Base-by-base conservation (phyloP, 2,888 invertebrate species). In the Polymixis flavicincta region DNA sequence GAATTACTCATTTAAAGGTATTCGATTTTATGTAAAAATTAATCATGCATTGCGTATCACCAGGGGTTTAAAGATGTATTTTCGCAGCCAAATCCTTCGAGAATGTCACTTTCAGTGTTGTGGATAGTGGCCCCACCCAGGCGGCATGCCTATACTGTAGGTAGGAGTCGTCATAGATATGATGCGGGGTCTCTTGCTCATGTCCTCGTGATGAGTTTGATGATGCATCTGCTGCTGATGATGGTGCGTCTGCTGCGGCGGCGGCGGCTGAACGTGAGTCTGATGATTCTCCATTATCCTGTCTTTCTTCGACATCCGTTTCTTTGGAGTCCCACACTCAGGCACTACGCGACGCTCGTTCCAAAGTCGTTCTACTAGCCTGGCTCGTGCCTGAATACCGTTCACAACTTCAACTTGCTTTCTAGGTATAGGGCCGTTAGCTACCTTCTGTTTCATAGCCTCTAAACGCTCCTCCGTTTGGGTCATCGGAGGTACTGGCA, bases 391-490 rank as follows among this genome's bases (percentile, higher is more conserved):
- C 63, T 92, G 89, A 0, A 92, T 85, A 0, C 95, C 95, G 2
- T 86, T 87, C 0, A 88, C 88, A 48, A 94, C 93, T 48, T 93
- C 93, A 0, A 90, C 89, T 72, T 92, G 92, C 71, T 95, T 95
- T 25, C 94, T 90, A 0, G 95, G 93, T 45, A 94, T 83, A 0
- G 96, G 92, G 0, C 94, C 92, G n/a, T 95, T 95, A 0, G 96
- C 96, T 0, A 96, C 96, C 54, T 94, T 94, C 77, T 96, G 96
- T 63, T 96, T 96, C 96, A 96, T 95, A 0, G 92, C 92, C 72
- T 96, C 96, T 11, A 96, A 71, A 0, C 96, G 84, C 55, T 96
- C 96, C 50, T 96, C 96, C 0, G 96, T 91, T 22, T 93, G 94
- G 0, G 94, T 94, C 93, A 96, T 94, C 1, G 91, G 92, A 0